phyloP scores from a whole-genome alignment of 2,888 invertebrate genomes.

The Aspidiotus destructor region DNA sequence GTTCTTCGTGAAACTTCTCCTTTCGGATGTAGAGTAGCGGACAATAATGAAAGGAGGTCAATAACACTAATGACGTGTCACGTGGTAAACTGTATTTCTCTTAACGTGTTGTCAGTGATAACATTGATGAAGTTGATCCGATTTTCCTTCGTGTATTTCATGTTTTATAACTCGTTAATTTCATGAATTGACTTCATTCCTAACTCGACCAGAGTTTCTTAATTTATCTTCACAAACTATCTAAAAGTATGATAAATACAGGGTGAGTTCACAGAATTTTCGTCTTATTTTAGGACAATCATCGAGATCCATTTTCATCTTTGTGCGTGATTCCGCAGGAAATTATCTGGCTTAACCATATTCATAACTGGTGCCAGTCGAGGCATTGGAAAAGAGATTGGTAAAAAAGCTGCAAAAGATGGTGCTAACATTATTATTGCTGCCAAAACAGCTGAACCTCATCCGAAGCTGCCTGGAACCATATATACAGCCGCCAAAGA shows the following conservation, averaged over 20 bases:
- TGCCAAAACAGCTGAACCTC: slow-evolving; percentile 80
- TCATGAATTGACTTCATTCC: too few relatives aligned
- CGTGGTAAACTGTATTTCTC: too few relatives aligned
- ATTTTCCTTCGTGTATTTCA: too few relatives aligned
- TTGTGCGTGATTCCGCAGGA: slow-evolving; percentile 43
- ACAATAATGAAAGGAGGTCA: too few relatives aligned
- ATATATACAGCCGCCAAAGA: slow-evolving; percentile 84
- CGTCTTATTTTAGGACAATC: not conserved
- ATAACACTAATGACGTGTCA: too few relatives aligned
- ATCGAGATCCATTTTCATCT: not conserved
- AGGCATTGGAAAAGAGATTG: slow-evolving; percentile 92
- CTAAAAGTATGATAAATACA: not conserved
- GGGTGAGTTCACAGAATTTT: not conserved
- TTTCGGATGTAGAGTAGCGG: too few relatives aligned
- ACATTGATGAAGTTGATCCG: too few relatives aligned
- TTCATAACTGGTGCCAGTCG: slow-evolving; percentile 94
- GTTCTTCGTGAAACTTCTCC: too few relatives aligned
- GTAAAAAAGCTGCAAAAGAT: slow-evolving; percentile 81
- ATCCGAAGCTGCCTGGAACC: slow-evolving; percentile 84
- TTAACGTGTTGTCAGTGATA: too few relatives aligned
- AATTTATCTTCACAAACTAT: too few relatives aligned
- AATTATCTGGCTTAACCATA: slow-evolving; percentile 75
- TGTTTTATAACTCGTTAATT: too few relatives aligned
- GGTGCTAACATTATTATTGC: slow-evolving; percentile 86
- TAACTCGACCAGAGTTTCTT: too few relatives aligned